Evolutionary conservation across 2,797 vertebrate genomes (phyloP).

Genomic region (Gadopsis bispinosus): DNA sequence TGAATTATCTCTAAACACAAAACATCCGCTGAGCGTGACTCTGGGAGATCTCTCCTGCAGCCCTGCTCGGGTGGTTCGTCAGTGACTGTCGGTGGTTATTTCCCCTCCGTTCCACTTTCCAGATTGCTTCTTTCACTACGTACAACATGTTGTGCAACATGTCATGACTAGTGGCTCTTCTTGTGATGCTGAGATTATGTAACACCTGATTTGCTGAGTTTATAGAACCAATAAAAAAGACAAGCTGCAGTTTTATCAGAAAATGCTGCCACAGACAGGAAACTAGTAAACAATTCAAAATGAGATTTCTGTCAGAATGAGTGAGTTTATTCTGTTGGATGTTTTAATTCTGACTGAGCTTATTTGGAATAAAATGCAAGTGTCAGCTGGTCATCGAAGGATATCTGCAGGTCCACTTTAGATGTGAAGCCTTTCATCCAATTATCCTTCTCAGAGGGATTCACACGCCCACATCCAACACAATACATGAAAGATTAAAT

Average conservation of each 20-base stretch:
- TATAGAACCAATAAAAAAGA: not conserved
- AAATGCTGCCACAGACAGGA: not conserved
- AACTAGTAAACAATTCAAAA: not conserved
- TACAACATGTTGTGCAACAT: constrained; percentile 15
- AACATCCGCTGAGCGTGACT: not conserved
- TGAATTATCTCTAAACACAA: not conserved
- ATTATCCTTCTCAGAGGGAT: constrained; percentile 8
- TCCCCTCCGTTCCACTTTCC: constrained; percentile 10
- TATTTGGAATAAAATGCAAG: too few species aligned
- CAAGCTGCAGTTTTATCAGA: not conserved
- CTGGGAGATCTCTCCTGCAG: not conserved
- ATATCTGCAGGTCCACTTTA: not conserved
- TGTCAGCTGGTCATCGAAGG: not conserved
- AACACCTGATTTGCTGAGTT: constrained; percentile 15
- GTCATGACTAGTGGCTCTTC: not conserved
- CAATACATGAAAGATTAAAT: constrained; percentile 6
- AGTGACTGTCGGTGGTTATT: not conserved
- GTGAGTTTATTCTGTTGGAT: not conserved
- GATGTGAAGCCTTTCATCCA: not conserved
- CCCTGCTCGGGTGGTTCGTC: not conserved
- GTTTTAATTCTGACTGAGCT: not conserved
- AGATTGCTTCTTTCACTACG: not conserved
- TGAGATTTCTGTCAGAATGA: not conserved
- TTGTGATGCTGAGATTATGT: not conserved
- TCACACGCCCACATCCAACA: constrained; percentile 24